These are phyloP conservation scores for Phalacrocorax brasilianus DNA, from an alignment of 2,113 vertebrate species.

Conservation along the genomic window DNA sequence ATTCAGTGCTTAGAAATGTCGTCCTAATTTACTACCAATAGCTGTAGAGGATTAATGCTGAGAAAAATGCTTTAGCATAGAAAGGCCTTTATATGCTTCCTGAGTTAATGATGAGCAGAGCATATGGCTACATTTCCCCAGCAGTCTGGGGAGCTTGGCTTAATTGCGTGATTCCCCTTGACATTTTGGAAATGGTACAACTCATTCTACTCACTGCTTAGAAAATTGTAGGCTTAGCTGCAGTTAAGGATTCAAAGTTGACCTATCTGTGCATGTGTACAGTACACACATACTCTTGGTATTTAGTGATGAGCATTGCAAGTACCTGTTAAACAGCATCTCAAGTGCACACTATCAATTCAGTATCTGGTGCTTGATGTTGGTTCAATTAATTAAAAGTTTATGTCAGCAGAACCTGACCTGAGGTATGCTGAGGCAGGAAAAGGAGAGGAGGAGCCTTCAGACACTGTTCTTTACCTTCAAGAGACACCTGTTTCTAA, in stretches of 20 bases:
- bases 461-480: neutral
- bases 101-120: neutral
- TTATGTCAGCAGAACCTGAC: conserved; percentile 17
- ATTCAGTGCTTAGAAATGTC: neutral
- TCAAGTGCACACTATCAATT: neutral
- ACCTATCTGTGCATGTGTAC: neutral
- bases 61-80: neutral
- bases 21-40: neutral
- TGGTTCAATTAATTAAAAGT: neutral
- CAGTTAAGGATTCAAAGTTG: neutral
- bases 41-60: neutral
- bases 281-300: neutral
- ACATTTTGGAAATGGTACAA: neutral
- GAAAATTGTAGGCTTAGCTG: neutral
- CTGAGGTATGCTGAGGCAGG: neutral
- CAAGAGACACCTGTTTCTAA: neutral
- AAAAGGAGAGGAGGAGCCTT: neutral
- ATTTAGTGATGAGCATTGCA: neutral
- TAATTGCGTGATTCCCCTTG: neutral
- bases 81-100: neutral
- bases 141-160: neutral
- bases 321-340: neutral
- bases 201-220: neutral
- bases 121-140: neutral
- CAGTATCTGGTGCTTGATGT: neutral